A percentile compares a stretch with the other conserved stretches of the same genome.
Conservation (phyloP, 2,797 vertebrate species). For the Taenioides sp. region DNA sequence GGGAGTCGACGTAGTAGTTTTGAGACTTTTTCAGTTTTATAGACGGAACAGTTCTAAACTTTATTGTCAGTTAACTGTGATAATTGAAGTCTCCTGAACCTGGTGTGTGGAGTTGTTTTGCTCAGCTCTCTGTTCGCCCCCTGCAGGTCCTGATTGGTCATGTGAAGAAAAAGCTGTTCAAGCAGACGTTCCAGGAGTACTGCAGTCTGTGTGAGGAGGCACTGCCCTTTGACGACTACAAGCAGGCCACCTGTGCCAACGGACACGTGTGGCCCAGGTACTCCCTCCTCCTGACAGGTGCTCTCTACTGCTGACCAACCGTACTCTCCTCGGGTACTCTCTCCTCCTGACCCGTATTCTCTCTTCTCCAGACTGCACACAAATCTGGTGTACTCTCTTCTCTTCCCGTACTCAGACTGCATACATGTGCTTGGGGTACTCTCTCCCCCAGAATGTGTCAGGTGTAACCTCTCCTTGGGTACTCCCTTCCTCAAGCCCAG, state of each 20-base stretch:
- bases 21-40: too few relatives aligned
- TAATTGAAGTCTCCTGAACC: too few relatives aligned
- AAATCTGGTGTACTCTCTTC: too few relatives aligned
- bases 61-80: too few relatives aligned
- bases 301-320: neutral
- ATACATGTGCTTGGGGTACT: too few relatives aligned
- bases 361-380: too few relatives aligned
- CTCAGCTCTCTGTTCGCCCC: neutral
- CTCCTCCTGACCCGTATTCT: too few relatives aligned
- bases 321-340: neutral
- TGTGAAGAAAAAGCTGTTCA: slow-evolving; percentile 95
- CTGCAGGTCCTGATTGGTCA: slow-evolving; percentile 93
- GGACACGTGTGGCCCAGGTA: slow-evolving; percentile 97
- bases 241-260: slow-evolving; percentile 85
- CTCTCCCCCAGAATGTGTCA: too few relatives aligned
- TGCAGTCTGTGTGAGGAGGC: slow-evolving; percentile 91
- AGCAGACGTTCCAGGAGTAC: slow-evolving; percentile 91
- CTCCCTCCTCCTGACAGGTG: neutral
- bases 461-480: too few relatives aligned
- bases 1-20: too few relatives aligned
- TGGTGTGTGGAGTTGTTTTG: neutral
- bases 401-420: too few relatives aligned
- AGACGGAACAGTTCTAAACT: too few relatives aligned
- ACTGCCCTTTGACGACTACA: slow-evolving; percentile 89
- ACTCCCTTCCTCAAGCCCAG: neutral